These are phyloP conservation scores for Cichladusa arquata DNA, from an alignment of 2,113 vertebrate species.

Conservation along the genomic window DNA sequence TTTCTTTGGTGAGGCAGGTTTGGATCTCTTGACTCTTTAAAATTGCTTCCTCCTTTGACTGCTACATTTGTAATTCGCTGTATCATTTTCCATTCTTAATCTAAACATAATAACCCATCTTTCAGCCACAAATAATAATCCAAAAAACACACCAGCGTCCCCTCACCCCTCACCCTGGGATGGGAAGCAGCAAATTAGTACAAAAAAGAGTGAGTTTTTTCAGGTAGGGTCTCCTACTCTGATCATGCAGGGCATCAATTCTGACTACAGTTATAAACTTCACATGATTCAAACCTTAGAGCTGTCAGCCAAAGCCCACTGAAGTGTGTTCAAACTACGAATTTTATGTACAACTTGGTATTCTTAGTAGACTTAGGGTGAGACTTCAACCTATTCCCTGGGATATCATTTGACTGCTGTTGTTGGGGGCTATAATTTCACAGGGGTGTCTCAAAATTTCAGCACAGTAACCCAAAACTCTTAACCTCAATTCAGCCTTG, in stretches of 20 bases:
- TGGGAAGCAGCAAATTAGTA: not conserved
- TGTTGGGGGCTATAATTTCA: not conserved
- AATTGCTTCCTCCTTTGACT: slow-evolving; percentile 50
- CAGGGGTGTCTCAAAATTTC: slow-evolving; percentile 34
- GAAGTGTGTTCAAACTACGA: not conserved
- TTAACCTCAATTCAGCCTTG: slow-evolving; percentile 29
- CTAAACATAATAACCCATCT: slow-evolving; percentile 6
- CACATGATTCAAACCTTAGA: not conserved
- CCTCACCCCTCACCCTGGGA: not conserved
- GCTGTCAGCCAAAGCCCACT: not conserved
- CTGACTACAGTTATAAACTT: not conserved
- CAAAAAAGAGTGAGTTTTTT: not conserved
- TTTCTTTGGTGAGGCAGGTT: slow-evolving; percentile 41
- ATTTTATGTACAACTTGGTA: not conserved
- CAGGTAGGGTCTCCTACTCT: not conserved
- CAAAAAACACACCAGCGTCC: not conserved
- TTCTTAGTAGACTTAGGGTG: not conserved
- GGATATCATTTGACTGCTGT: not conserved
- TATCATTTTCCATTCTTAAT: slow-evolving; percentile 47
- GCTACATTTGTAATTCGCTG: slow-evolving; percentile 44
- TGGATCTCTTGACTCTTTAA: slow-evolving; percentile 34
- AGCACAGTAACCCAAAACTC: not conserved
- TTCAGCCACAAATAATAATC: slow-evolving; percentile 3
- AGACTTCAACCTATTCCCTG: not conserved
- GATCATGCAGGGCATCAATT: not conserved